Conservation (phyloP, 2,888 invertebrate genomes). For the Phymatocera aterrima region DNA sequence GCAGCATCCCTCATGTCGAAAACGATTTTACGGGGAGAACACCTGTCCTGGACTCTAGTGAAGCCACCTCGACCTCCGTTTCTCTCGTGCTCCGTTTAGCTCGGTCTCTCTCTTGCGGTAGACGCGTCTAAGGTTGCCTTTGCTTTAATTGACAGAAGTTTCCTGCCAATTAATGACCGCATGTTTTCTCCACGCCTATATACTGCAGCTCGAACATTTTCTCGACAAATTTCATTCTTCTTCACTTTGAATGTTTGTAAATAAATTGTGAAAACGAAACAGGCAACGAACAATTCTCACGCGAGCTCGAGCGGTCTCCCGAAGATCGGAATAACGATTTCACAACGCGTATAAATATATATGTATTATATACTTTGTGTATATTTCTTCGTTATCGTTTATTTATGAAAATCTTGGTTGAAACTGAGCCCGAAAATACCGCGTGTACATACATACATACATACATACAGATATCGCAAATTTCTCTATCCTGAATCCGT, state of each 20-base stretch:
- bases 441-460: too few relatives aligned
- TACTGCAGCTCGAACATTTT: background rate
- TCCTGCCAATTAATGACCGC: conserved; percentile 34
- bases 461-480: background rate
- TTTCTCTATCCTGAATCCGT: background rate
- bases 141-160: conserved; percentile 23
- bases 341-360: background rate
- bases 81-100: background rate
- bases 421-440: background rate
- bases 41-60: conserved; percentile 1
- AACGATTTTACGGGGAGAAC: background rate
- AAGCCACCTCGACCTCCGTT: background rate
- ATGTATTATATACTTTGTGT: background rate
- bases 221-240: background rate
- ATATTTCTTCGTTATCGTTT: background rate
- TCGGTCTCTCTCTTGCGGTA: background rate
- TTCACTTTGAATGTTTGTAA: background rate
- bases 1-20: background rate
- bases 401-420: conserved; percentile 11
- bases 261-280: too few relatives aligned
- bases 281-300: too few relatives aligned
- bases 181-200: too few relatives aligned
- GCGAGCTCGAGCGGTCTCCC: too few relatives aligned
- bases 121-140: background rate
- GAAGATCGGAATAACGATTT: too few relatives aligned